Evolutionary conservation across 2,888 invertebrate species (phyloP).

Genomic region (Dicycla oo): DNA sequence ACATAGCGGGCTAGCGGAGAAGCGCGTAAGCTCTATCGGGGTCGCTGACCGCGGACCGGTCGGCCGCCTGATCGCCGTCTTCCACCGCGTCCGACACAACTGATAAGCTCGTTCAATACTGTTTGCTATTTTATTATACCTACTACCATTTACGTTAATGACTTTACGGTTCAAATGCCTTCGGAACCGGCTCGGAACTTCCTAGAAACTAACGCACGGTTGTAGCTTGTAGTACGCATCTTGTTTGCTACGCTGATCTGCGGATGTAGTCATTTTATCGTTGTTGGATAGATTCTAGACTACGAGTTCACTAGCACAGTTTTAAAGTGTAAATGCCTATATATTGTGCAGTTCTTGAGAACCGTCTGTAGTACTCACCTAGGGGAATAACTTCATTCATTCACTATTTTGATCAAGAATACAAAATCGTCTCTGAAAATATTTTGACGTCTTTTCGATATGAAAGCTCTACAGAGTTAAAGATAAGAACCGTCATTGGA

Average conservation of each 20-base stretch:
- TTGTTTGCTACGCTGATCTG: slow-evolving; percentile 31
- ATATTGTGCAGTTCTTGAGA: neutral
- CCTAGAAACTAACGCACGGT: slow-evolving; percentile 31
- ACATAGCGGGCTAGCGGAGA: slow-evolving; percentile 77
- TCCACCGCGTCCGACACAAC: slow-evolving; percentile 73
- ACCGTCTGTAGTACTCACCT: neutral
- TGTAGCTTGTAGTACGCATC: slow-evolving; percentile 41
- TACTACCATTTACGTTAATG: slow-evolving; percentile 58
- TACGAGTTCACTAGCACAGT: slow-evolving; percentile 27
- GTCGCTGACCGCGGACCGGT: slow-evolving; percentile 85
- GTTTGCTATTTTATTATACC: slow-evolving; percentile 73
- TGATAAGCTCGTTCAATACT: slow-evolving; percentile 72
- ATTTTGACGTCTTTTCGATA: slow-evolving; percentile 16
- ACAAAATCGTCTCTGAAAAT: slow-evolving; percentile 8
- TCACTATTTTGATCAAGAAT: neutral
- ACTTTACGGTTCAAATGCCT: slow-evolving; percentile 41
- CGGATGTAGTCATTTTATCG: slow-evolving; percentile 27
- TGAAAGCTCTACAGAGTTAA: slow-evolving; percentile 16
- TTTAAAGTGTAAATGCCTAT: neutral
- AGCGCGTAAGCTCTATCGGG: slow-evolving; percentile 77
- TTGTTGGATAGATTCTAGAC: slow-evolving; percentile 16
- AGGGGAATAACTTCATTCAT: neutral
- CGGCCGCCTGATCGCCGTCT: slow-evolving; percentile 77
- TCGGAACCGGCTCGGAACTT: slow-evolving; percentile 57
- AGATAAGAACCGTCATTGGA: slow-evolving; percentile 21